phyloP scores from a whole-genome alignment of 2,113 vertebrate species.

The Ictalurus punctatus region DNA sequence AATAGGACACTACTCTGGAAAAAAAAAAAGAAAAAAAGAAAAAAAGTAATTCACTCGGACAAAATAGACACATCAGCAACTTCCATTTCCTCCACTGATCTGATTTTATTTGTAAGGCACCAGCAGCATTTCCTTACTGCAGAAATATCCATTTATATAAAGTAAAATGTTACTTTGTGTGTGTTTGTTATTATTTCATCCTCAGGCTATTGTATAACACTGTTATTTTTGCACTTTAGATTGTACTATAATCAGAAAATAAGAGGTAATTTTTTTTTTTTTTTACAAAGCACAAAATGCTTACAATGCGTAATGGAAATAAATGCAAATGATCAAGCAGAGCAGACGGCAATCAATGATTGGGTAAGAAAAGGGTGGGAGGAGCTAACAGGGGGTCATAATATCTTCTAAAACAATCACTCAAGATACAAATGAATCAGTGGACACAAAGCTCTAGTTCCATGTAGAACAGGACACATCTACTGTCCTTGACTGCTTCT shows the following conservation, averaged over 20 bases:
- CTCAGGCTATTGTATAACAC: conserved; percentile 66
- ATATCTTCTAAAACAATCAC: conserved; percentile 63
- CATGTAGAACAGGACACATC: conserved; percentile 67
- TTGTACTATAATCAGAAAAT: conserved; percentile 68
- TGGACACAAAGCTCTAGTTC: conserved; percentile 69
- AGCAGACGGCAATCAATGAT: conserved; percentile 39
- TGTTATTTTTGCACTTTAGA: conserved; percentile 66
- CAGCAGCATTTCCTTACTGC: conserved; percentile 82
- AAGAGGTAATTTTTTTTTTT: conserved; percentile 17
- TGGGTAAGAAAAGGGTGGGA: conserved; percentile 45
- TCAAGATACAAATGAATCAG: conserved; percentile 62
- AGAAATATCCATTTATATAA: conserved; percentile 76
- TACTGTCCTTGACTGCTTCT: conserved; percentile 58
- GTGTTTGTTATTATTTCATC: conserved; percentile 64
- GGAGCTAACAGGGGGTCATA: conserved; percentile 27
- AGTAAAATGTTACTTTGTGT: conserved; percentile 57
- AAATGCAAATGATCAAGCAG: conserved; percentile 36
- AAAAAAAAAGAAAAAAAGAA: background rate
- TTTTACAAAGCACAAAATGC: conserved; percentile 70
- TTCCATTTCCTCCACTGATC: conserved; percentile 40
- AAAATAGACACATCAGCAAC: conserved; percentile 19
- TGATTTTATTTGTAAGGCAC: conserved; percentile 83
- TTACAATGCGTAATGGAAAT: conserved; percentile 52
- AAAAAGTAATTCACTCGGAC: background rate
- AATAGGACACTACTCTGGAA: background rate